These are phyloP conservation scores for Orchesella cincta DNA, from an alignment of 1,140 invertebrate species.

Conservation along the genomic window DNA sequence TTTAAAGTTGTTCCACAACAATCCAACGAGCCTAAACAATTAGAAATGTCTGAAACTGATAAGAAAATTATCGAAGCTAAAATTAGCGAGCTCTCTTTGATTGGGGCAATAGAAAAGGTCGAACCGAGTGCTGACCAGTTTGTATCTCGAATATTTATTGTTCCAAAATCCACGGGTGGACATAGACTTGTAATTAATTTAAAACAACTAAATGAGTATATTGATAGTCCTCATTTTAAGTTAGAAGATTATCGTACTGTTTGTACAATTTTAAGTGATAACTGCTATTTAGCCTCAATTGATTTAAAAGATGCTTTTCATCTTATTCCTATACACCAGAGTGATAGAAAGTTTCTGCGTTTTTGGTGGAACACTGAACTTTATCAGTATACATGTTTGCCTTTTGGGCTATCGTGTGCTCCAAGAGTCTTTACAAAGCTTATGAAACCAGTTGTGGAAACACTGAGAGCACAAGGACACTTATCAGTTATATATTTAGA, in stretches of 20 bases:
- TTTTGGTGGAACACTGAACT: conserved; percentile 33
- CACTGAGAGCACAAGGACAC: conserved; percentile 11
- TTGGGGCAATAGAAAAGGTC: conserved; percentile 10
- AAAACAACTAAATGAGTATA: conserved; percentile 40
- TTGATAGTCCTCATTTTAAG: conserved; percentile 37
- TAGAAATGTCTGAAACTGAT: background rate
- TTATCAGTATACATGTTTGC: conserved; percentile 32
- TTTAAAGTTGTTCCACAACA: background rate
- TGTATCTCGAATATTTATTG: conserved; percentile 31
- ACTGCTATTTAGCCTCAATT: conserved; percentile 19
- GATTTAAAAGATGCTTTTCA: conserved; percentile 41
- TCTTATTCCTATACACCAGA: conserved; percentile 23
- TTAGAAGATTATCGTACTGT: conserved; percentile 17
- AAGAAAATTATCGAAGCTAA: background rate
- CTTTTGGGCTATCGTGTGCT: conserved; percentile 36
- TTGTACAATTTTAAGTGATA: background rate
- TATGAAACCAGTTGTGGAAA: conserved; percentile 28
- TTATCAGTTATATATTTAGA: conserved; percentile 32
- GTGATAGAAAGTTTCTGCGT: conserved; percentile 31
- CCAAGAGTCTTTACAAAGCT: conserved; percentile 36
- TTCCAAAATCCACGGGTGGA: conserved; percentile 28
- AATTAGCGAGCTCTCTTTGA: background rate
- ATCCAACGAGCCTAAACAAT: background rate
- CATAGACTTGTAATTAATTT: conserved; percentile 36
- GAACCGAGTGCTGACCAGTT: background rate